A percentile compares a stretch with the other conserved stretches of the same genome.
These are phyloP conservation scores for Heterodera schachtii DNA, from an alignment of 1,140 invertebrate genomes.

Conservation along the genomic window DNA sequence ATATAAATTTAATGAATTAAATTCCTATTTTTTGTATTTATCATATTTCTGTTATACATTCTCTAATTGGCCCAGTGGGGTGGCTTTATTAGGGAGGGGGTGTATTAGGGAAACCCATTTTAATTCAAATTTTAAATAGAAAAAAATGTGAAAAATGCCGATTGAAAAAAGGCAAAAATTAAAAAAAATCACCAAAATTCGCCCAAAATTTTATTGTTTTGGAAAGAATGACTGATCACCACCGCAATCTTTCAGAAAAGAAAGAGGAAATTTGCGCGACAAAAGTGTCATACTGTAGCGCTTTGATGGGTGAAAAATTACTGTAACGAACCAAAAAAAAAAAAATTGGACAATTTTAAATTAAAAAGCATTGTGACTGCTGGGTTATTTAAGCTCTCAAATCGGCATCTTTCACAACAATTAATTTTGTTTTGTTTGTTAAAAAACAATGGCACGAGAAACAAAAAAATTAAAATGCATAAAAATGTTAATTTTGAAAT, in stretches of 20 bases:
- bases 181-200: neutral
- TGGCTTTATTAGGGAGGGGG: no score
- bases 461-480: no score
- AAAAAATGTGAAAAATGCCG: constrained; percentile 13
- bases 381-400: neutral
- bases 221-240: neutral
- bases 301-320: neutral
- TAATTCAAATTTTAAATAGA: no score
- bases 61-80: no score
- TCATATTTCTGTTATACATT: no score
- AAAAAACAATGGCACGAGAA: neutral
- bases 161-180: neutral
- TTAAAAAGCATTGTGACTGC: neutral
- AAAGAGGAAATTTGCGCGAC: neutral
- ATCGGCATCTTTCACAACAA: neutral
- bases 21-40: neutral
- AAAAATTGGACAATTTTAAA: neutral
- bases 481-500: no score
- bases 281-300: neutral
- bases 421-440: neutral
- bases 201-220: neutral
- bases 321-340: no score
- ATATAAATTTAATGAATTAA: constrained; percentile 4
- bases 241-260: neutral
- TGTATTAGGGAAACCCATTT: no score